phyloP scores from a whole-genome alignment of 2,888 invertebrate species.

The Mesorhabditis spiculigera region DNA sequence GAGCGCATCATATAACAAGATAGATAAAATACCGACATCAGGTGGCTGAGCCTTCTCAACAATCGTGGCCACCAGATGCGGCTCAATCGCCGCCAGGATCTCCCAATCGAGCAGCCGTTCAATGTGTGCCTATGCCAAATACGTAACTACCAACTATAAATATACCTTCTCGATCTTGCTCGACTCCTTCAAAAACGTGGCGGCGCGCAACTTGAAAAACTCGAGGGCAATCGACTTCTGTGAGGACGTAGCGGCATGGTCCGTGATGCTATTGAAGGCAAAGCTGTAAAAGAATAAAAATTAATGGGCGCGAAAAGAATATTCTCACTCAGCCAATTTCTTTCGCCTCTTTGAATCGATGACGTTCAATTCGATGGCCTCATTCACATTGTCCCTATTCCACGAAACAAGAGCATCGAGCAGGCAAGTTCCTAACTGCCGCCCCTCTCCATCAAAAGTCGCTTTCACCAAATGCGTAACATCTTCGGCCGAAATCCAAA shows the following conservation, averaged over 20 bases:
- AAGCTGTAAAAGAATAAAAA: background rate
- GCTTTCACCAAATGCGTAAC: too few species aligned
- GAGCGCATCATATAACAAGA: background rate
- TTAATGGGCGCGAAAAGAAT: too few species aligned
- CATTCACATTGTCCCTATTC: background rate
- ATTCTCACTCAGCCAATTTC: background rate
- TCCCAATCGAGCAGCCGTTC: background rate
- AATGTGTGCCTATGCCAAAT: conserved; percentile 1
- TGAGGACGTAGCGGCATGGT: too few species aligned
- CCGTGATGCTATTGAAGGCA: background rate
- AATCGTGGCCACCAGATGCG: background rate
- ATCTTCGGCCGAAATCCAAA: too few species aligned
- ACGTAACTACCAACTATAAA: background rate
- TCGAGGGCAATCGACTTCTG: background rate
- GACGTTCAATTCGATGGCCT: background rate
- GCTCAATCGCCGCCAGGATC: background rate
- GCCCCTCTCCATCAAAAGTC: too few species aligned
- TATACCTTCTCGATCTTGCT: background rate
- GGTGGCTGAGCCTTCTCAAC: background rate
- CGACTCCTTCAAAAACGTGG: background rate
- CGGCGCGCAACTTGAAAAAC: background rate
- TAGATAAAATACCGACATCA: background rate
- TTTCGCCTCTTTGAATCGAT: background rate
- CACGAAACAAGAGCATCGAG: background rate
- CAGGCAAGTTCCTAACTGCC: background rate